These are phyloP conservation scores for Ommatoiulus sabulosus DNA, from an alignment of 2,888 invertebrate genomes.

Conservation along the genomic window DNA sequence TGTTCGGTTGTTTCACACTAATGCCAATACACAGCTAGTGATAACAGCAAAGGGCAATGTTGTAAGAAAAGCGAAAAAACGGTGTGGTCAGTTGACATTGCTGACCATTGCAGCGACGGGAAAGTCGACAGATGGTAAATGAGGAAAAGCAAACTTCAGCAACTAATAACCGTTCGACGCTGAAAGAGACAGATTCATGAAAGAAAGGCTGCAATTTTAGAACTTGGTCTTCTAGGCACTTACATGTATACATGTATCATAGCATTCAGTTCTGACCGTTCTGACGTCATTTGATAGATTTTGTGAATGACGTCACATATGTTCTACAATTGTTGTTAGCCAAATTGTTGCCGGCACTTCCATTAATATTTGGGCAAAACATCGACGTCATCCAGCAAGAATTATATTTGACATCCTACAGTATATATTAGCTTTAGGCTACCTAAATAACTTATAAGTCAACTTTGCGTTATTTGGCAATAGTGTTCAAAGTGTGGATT, in stretches of 20 bases:
- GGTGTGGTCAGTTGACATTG: conserved; percentile 15
- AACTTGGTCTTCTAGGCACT: not conserved
- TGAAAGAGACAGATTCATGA: not conserved
- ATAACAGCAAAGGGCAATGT: not conserved
- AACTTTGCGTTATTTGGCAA: no score
- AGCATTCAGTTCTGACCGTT: not conserved
- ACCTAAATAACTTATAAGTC: no score
- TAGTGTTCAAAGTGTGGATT: no score
- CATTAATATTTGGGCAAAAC: not conserved
- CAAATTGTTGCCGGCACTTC: not conserved
- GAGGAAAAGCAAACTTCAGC: not conserved
- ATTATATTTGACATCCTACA: no score
- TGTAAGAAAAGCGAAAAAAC: not conserved
- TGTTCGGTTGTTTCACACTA: not conserved
- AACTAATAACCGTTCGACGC: not conserved
- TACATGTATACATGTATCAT: not conserved
- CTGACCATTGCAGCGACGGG: conserved; percentile 8
- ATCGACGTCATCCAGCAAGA: no score
- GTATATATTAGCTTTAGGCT: no score
- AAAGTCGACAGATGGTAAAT: conserved; percentile 27
- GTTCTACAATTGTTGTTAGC: not conserved
- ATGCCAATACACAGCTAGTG: not conserved
- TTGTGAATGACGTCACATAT: not conserved
- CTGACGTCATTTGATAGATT: not conserved
- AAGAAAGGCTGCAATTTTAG: not conserved